Evolutionary conservation across 1,140 invertebrate genomes (phyloP).

Genomic region (Lucilia cuprina): DNA sequence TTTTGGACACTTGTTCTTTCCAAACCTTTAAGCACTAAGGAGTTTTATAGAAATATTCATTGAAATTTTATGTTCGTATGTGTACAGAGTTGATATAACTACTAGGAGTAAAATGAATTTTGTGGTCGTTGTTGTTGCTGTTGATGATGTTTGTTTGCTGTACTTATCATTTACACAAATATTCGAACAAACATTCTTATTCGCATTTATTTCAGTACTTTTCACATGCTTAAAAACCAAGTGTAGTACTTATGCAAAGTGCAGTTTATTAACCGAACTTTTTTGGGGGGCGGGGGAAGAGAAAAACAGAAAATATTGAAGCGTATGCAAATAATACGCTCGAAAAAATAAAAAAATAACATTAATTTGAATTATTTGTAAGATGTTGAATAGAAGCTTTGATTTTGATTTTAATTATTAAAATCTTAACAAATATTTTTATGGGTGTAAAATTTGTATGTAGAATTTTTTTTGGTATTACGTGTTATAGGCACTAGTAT

Average conservation of each 20-base stretch:
- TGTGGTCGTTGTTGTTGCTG: neutral
- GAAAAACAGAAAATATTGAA: neutral
- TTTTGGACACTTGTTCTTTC: neutral
- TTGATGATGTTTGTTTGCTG: neutral
- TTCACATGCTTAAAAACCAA: neutral
- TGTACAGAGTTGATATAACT: neutral
- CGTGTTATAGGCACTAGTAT: no score
- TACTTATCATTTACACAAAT: conserved; percentile 3
- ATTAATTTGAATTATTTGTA: no score
- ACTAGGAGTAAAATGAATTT: neutral
- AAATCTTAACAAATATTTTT: no score
- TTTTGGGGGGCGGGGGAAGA: no score
- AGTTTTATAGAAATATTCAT: neutral
- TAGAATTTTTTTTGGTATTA: no score
- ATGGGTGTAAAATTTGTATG: no score
- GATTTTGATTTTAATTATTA: no score
- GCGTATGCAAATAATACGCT: neutral
- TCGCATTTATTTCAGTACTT: neutral
- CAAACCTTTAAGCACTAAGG: neutral
- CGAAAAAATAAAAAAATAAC: neutral
- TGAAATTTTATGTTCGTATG: neutral
- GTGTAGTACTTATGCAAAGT: neutral
- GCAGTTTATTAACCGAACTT: neutral
- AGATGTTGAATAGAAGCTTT: no score
- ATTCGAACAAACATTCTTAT: neutral